phyloP scores from a whole-genome alignment of 1,140 invertebrate genomes.

The Philaenus spumarius region DNA sequence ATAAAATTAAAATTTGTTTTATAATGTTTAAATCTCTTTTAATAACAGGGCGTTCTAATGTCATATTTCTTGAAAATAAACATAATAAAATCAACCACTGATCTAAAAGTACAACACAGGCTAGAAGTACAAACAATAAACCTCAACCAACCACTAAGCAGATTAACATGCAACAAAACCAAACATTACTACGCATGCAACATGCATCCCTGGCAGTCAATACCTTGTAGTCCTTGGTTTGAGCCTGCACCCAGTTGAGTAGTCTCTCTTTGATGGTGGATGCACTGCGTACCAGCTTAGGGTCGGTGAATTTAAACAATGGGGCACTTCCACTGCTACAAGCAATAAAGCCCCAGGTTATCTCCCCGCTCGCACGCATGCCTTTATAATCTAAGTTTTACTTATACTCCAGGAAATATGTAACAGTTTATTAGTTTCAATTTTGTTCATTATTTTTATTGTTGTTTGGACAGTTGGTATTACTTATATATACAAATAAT shows the following conservation, averaged over 20 bases:
- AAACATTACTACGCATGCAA: too few relatives aligned
- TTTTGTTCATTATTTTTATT: too few relatives aligned
- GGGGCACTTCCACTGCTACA: slow-evolving; percentile 40
- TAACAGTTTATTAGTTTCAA: too few relatives aligned
- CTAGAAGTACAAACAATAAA: slow-evolving; percentile 4
- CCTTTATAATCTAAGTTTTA: slow-evolving; percentile 4
- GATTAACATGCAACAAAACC: background rate
- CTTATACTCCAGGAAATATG: background rate
- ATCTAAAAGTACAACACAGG: too few relatives aligned
- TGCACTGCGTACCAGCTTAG: slow-evolving; percentile 75
- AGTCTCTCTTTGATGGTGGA: slow-evolving; percentile 92
- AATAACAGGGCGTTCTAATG: too few relatives aligned
- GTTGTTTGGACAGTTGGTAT: too few relatives aligned
- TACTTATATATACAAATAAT: too few relatives aligned
- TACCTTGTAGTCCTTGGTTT: slow-evolving; percentile 95
- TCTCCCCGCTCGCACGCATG: background rate
- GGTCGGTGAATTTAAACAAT: slow-evolving; percentile 82
- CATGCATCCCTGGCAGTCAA: slow-evolving; percentile 5
- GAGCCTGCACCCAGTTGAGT: slow-evolving; percentile 91
- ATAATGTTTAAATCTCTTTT: too few relatives aligned
- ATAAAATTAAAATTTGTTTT: too few relatives aligned
- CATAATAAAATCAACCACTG: too few relatives aligned
- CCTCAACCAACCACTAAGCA: background rate
- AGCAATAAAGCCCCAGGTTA: slow-evolving; percentile 19
- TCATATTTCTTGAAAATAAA: too few relatives aligned